Conservation (phyloP, 2,113 vertebrate genomes). For the Paratilapia polleni region DNA sequence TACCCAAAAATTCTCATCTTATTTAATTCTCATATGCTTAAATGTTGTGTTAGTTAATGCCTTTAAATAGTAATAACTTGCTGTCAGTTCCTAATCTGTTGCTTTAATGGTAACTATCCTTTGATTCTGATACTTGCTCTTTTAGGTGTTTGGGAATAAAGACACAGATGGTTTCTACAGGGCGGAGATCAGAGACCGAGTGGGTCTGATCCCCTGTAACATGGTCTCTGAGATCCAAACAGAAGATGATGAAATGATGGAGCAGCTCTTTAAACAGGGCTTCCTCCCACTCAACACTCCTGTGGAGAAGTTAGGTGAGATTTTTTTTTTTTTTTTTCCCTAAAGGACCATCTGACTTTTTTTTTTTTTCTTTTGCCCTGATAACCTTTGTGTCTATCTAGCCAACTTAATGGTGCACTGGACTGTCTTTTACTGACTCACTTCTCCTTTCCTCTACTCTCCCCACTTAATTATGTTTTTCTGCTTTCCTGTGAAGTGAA, state of each 20-base stretch:
- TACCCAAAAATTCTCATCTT: neutral
- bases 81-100: neutral
- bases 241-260: slow-evolving; percentile 94
- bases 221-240: slow-evolving; percentile 99
- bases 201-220: slow-evolving; percentile 95
- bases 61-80: neutral
- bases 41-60: neutral
- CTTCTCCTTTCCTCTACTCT: slow-evolving; percentile 40
- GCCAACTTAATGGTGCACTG: neutral
- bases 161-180: slow-evolving; percentile 96
- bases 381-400: slow-evolving; percentile 18
- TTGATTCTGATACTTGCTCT: neutral
- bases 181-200: slow-evolving; percentile 88
- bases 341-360: neutral
- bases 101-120: neutral
- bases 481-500: slow-evolving; percentile 83
- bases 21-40: neutral
- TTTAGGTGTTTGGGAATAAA: slow-evolving; percentile 94
- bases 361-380: neutral
- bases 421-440: slow-evolving; percentile 28
- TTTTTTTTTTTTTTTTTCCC: neutral
- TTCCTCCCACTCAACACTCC: slow-evolving; percentile 96
- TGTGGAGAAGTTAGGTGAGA: slow-evolving; percentile 91
- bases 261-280: slow-evolving; percentile 94
- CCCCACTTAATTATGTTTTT: slow-evolving; percentile 71